Base-by-base conservation (phyloP, 2,113 vertebrate species). In the Ammodytes dubius region DNA sequence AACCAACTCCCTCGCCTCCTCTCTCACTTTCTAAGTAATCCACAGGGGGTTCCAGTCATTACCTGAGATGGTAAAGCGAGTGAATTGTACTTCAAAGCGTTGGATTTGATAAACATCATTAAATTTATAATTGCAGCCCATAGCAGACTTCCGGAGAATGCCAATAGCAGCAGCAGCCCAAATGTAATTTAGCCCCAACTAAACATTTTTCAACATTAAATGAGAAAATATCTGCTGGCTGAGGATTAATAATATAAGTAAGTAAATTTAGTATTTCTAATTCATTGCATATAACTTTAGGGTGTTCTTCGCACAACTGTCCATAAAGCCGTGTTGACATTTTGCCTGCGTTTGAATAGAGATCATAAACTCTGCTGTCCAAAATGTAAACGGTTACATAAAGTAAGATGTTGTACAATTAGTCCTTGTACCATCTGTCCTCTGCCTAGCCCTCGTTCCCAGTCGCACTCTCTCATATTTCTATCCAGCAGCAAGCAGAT, bases 11-110 rank as follows among this genome's bases (percentile, higher is more conserved):
- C 78, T 54, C 66, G 86, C 65, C 70, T 86, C 84, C 74, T 78
- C 60, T 75, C 82, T 64, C 68, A 35, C 74, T 91, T 67, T 74
- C 76, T 80, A 84, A 89, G 85, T 84, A 90, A 92, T 82, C 91
- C 87, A 63, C 43, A 61, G 40, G 74, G 84, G 80, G 35, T 82
- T 90, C 69, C 64, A 86, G 81, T 87, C 85, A 90, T 87, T 91
- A 89, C 90, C 87, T 83, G 84, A 65, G 84, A 87, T 65, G 76
- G 77, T 88, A 93, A 93, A 91, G 84, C 92, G 87, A 88, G 73
- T 72, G 82, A 85, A 84, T 80, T 81, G 87, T 54, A 78, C 81
- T 85, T 89, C 57, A 87, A 86, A 85, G 77, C 79, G 61, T 84
- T 61, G 15, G 27, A 83, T 89, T 87, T 87, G 65, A 88, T 86